Conservation (phyloP, 1,140 invertebrate genomes). For the Eupristina koningsbergeri region DNA sequence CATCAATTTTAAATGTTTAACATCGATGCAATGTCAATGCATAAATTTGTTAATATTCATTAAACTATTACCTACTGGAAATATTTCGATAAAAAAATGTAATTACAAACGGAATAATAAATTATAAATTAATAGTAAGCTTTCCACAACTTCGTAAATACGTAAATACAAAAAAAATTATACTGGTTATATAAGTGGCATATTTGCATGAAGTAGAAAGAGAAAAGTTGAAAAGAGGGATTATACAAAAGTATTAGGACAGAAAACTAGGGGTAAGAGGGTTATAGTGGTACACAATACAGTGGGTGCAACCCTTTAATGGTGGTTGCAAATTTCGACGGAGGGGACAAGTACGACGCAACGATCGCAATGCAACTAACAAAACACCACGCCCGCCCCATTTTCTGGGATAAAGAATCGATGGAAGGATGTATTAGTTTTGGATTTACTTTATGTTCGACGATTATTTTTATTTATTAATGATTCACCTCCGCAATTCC, state of each 20-base stretch:
- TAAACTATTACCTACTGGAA: too few relatives aligned
- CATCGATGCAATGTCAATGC: too few relatives aligned
- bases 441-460: conserved; percentile 44
- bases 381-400: conserved; percentile 48
- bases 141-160: neutral
- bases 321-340: conserved; percentile 20
- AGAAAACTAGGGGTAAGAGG: neutral
- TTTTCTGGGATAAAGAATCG: conserved; percentile 40
- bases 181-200: neutral
- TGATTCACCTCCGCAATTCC: conserved; percentile 36
- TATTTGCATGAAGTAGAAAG: neutral
- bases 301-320: neutral
- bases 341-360: conserved; percentile 58
- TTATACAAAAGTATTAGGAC: neutral
- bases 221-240: neutral
- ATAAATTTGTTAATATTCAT: too few relatives aligned
- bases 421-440: conserved; percentile 41
- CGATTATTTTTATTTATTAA: conserved; percentile 39
- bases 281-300: conserved; percentile 9
- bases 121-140: too few relatives aligned
- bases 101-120: too few relatives aligned
- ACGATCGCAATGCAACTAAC: neutral
- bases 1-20: too few relatives aligned
- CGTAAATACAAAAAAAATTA: neutral
- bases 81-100: too few relatives aligned